A percentile compares a stretch with the other conserved stretches of the same genome.
Conservation (phyloP, 2,888 invertebrate genomes). For the Latrodectus hesperus region DNA sequence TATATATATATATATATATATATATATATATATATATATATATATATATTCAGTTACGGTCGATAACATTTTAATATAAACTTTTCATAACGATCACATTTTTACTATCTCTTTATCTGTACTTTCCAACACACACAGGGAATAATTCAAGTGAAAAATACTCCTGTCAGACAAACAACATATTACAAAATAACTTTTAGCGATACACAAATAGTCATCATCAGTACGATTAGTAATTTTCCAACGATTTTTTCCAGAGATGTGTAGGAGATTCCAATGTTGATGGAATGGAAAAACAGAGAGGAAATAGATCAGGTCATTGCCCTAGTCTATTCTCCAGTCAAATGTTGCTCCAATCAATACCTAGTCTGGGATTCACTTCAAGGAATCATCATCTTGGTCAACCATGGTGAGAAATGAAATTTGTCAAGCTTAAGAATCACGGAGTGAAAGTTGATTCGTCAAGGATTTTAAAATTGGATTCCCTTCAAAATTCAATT, state of each 20-base stretch:
- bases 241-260: background rate
- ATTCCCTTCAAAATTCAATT: slow-evolving; percentile 24
- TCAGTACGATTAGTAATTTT: no score
- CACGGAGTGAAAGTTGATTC: slow-evolving; percentile 19
- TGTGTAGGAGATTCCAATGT: background rate
- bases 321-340: slow-evolving; percentile 8
- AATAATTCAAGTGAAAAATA: no score
- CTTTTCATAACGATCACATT: no score
- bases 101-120: no score
- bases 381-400: slow-evolving; percentile 41
- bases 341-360: slow-evolving; percentile 39
- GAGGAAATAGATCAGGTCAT: slow-evolving; percentile 34
- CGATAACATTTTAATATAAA: no score
- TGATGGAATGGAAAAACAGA: background rate
- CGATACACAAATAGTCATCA: no score
- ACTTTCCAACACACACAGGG: no score
- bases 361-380: slow-evolving; percentile 38
- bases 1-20: no score
- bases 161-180: no score
- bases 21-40: no score
- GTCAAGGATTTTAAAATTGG: slow-evolving; percentile 43
- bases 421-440: slow-evolving; percentile 50
- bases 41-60: no score
- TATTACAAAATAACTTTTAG: no score
- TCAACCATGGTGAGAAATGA: slow-evolving; percentile 30